phyloP scores from a whole-genome alignment of 2,797 vertebrate genomes.

The Chrysocyon brachyurus region DNA sequence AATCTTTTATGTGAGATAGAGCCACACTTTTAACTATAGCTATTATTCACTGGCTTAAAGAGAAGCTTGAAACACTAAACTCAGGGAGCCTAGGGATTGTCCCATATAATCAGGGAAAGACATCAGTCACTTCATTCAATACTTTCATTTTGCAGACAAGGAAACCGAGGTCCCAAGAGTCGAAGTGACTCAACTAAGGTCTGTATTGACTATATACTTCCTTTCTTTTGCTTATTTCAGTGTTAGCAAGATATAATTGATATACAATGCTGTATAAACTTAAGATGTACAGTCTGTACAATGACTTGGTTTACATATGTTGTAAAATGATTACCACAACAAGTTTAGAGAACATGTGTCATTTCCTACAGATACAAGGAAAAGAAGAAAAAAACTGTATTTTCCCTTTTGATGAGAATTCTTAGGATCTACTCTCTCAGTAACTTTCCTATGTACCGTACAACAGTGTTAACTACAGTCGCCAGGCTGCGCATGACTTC shows the following conservation, averaged over 20 bases:
- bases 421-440: background rate
- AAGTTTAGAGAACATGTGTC: too few relatives aligned
- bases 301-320: too few relatives aligned
- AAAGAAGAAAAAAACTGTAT: too few relatives aligned
- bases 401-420: too few relatives aligned
- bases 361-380: too few relatives aligned
- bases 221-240: too few relatives aligned
- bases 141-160: background rate
- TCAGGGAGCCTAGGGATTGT: background rate
- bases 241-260: too few relatives aligned
- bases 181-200: background rate
- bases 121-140: background rate
- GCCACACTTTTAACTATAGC: background rate
- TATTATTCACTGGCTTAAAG: background rate
- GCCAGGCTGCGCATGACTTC: background rate
- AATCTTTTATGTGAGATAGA: background rate
- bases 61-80: background rate
- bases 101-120: background rate
- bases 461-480: background rate
- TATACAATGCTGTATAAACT: too few relatives aligned
- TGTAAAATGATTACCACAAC: too few relatives aligned
- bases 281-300: too few relatives aligned
- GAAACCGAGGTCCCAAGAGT: background rate
- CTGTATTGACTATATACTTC: background rate
- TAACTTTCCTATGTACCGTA: background rate